These are phyloP conservation scores for Fregetta grallaria DNA, from an alignment of 2,113 vertebrate genomes.

Conservation along the genomic window DNA sequence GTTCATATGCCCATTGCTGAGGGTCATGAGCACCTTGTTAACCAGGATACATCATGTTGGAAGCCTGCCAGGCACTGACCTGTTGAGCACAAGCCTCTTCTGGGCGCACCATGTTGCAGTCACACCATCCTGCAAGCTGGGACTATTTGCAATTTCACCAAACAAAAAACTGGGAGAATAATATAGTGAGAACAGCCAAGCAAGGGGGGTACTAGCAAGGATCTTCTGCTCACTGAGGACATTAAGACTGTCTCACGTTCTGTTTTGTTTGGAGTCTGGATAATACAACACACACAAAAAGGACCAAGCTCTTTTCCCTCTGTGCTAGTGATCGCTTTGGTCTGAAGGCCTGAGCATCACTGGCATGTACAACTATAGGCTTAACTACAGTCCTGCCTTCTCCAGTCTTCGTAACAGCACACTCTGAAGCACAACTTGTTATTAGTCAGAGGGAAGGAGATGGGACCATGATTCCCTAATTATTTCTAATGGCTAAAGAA, in stretches of 20 bases:
- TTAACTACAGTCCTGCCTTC: neutral
- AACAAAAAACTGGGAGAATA: neutral
- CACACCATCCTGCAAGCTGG: neutral
- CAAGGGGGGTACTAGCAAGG: neutral
- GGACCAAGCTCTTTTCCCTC: neutral
- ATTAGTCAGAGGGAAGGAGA: neutral
- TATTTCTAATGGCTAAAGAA: neutral
- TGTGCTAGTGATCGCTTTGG: neutral
- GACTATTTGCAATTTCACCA: neutral
- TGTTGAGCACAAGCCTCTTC: neutral
- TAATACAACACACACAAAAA: neutral
- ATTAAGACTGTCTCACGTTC: neutral
- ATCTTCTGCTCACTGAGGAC: neutral
- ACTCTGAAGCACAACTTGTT: neutral
- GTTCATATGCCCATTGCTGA: neutral
- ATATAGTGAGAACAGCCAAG: neutral
- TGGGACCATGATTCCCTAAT: neutral
- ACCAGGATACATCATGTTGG: neutral
- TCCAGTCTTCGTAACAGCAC: neutral
- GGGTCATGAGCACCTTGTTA: neutral
- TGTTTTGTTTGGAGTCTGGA: neutral
- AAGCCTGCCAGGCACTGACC: neutral
- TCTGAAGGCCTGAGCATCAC: neutral
- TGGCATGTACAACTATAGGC: neutral
- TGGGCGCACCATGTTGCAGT: accelerated